phyloP scores from a whole-genome alignment of 2,113 vertebrate genomes.

The Trogon surrucura region DNA sequence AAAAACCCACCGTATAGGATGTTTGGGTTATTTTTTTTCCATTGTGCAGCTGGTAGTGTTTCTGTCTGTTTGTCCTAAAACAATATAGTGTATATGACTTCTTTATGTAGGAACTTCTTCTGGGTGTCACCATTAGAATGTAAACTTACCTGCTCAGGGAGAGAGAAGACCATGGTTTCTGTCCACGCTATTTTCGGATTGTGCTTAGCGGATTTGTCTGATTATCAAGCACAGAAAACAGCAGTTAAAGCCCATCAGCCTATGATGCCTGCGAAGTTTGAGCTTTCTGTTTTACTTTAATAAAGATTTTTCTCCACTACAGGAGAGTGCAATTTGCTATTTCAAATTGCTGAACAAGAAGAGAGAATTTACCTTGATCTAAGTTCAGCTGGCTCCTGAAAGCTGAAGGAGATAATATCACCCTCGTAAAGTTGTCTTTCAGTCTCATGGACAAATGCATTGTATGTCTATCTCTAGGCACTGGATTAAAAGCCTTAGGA shows the following conservation, averaged over 20 bases:
- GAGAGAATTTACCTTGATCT: neutral
- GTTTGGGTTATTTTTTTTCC: neutral
- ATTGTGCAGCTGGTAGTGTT: neutral
- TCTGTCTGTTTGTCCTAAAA: neutral
- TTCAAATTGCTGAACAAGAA: neutral
- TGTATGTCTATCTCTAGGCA: neutral
- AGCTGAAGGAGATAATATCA: neutral
- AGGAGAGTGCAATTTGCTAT: neutral
- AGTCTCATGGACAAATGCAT: neutral
- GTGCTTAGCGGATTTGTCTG: neutral
- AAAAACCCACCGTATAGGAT: neutral
- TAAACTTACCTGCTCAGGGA: neutral
- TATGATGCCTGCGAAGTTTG: neutral
- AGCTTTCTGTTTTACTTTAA: neutral
- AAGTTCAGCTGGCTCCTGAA: neutral
- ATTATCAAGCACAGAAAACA: neutral
- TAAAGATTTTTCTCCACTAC: neutral
- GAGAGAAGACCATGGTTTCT: neutral
- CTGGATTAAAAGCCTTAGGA: neutral
- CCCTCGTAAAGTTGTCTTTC: neutral
- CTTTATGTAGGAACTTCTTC: neutral
- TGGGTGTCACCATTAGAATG: neutral
- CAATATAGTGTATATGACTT: neutral
- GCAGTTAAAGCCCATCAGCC: neutral
- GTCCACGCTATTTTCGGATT: neutral